Evolutionary conservation across 2,113 vertebrate genomes (phyloP).

Genomic region (Coryphaenoides rupestris): DNA sequence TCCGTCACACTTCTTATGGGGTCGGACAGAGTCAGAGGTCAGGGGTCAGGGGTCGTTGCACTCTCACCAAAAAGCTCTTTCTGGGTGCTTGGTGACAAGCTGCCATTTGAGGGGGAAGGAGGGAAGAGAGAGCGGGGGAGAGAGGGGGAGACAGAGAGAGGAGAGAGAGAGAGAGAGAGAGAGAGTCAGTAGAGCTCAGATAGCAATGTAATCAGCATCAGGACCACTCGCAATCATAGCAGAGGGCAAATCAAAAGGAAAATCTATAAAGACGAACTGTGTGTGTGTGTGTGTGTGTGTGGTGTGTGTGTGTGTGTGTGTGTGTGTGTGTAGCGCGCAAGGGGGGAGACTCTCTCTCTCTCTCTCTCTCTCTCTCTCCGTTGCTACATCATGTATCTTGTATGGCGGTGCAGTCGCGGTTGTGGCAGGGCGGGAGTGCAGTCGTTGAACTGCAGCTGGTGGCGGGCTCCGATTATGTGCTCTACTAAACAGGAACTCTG

Average conservation of each 20-base stretch:
- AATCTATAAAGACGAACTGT: neutral
- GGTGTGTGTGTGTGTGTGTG: neutral
- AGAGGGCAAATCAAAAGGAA: conserved; percentile 2
- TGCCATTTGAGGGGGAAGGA: too few relatives aligned
- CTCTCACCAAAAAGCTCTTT: too few relatives aligned
- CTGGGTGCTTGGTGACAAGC: too few relatives aligned
- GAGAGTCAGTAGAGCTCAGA: conserved; percentile 20
- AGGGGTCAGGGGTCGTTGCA: too few relatives aligned
- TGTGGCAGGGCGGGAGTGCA: conserved; percentile 41
- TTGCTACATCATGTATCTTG: conserved; percentile 35
- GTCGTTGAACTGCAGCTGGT: conserved; percentile 71
- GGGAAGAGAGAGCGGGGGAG: too few relatives aligned
- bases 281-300: neutral
- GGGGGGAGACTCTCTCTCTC: neutral
- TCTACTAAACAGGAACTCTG: conserved; percentile 75
- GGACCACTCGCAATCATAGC: conserved; percentile 17
- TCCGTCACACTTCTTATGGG: too few relatives aligned
- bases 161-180: conserved; percentile 11
- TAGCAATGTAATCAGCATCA: conserved; percentile 31
- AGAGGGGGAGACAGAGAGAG: too few relatives aligned
- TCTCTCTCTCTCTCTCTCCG: neutral
- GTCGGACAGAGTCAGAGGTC: too few relatives aligned
- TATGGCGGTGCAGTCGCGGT: conserved; percentile 26
- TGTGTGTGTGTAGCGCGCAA: too few relatives aligned
- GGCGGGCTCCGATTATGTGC: conserved; percentile 75